Evolutionary conservation across 1,140 invertebrate genomes (phyloP).

Genomic region (Popillia japonica): DNA sequence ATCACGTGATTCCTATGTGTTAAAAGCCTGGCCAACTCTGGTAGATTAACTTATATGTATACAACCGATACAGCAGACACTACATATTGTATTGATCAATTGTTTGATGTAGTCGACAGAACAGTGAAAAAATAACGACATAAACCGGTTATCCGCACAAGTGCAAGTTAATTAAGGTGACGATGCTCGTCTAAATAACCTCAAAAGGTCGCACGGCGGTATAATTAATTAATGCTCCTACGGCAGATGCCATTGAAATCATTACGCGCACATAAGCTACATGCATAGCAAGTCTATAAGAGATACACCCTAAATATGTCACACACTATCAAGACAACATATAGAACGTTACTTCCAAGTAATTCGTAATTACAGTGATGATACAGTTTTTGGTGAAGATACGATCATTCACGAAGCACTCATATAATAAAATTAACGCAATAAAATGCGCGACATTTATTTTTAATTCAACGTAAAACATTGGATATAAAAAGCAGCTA

Average conservation of each 20-base stretch:
- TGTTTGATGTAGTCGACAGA: background rate
- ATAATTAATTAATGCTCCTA: background rate
- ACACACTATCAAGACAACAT: too few species aligned
- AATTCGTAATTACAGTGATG: too few species aligned
- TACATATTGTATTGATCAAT: slow-evolving; percentile 1
- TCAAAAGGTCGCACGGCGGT: background rate
- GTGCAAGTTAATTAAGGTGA: slow-evolving; percentile 10
- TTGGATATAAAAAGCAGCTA: too few species aligned
- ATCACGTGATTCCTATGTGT: background rate
- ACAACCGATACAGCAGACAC: too few species aligned
- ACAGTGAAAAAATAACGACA: background rate
- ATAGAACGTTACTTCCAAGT: too few species aligned
- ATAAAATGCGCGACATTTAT: too few species aligned
- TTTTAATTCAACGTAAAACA: too few species aligned
- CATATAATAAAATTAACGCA: too few species aligned
- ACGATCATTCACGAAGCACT: too few species aligned
- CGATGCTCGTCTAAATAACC: background rate
- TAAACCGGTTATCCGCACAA: background rate
- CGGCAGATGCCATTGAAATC: background rate
- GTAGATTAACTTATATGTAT: background rate
- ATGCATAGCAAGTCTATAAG: too few species aligned
- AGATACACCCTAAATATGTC: too few species aligned
- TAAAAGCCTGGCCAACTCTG: background rate
- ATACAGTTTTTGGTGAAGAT: too few species aligned
- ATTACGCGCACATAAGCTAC: background rate